A percentile compares a stretch with the other conserved stretches of the same genome.
Conservation (phyloP, 2,888 invertebrate genomes). For the Ochropleura plecta region DNA sequence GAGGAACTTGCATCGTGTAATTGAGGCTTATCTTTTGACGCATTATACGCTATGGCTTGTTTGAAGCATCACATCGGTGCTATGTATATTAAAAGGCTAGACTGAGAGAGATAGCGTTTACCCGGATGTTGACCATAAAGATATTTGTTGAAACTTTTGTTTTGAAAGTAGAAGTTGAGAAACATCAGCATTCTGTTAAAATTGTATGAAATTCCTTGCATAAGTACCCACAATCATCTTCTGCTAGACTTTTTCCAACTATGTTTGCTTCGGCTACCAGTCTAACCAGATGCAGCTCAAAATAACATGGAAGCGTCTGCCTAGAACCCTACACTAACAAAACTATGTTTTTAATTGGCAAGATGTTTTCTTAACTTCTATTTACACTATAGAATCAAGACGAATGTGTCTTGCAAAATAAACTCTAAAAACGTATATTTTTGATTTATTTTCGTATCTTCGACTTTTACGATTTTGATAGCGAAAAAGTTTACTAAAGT, state of each 20-base stretch:
- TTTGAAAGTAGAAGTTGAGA: conserved; percentile 11
- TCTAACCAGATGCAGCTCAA: not conserved
- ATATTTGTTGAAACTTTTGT: not conserved
- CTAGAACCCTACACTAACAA: not conserved
- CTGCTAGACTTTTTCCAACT: too few species aligned
- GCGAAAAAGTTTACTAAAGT: not conserved
- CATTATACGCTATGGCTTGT: not conserved
- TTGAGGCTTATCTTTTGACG: not conserved
- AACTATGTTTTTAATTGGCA: not conserved
- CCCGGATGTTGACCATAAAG: conserved; percentile 9
- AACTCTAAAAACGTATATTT: conserved; percentile 1
- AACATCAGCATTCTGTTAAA: not conserved
- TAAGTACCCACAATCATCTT: not conserved
- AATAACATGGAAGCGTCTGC: not conserved
- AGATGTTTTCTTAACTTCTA: not conserved
- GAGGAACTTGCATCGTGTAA: not conserved
- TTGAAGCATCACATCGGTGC: conserved; percentile 5
- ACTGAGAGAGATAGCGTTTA: not conserved
- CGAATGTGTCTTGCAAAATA: not conserved
- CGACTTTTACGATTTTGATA: not conserved
- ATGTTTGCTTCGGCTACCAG: not conserved
- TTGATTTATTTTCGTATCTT: conserved; percentile 8
- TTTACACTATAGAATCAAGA: conserved; percentile 10
- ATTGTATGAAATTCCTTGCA: not conserved
- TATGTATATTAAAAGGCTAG: not conserved